Evolutionary conservation across 2,113 vertebrate species (phyloP).

Genomic region (Alosa alosa): DNA sequence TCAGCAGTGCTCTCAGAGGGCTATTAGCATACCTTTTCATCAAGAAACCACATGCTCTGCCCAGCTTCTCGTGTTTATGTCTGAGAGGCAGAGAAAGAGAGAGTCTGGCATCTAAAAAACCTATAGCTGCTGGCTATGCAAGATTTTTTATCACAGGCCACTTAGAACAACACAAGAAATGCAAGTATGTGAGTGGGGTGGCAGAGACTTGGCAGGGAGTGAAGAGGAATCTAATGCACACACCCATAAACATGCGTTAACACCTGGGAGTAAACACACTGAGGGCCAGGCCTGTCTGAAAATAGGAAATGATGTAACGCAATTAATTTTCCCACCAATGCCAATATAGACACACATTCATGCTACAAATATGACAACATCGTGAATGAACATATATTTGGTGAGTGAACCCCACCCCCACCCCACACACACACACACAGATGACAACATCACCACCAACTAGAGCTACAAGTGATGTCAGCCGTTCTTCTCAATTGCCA

Average conservation of each 20-base stretch:
- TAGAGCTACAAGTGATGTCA: background rate
- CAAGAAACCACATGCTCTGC: constrained; percentile 26
- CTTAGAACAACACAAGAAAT: background rate
- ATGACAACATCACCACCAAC: background rate
- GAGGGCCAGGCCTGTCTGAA: background rate
- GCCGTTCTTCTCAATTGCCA: background rate
- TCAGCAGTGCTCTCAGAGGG: constrained; percentile 19
- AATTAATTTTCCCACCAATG: background rate
- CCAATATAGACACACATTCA: background rate
- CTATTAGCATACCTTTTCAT: constrained; percentile 38
- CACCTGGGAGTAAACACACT: background rate
- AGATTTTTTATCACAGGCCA: background rate
- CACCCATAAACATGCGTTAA: background rate
- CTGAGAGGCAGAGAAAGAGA: background rate
- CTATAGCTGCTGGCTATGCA: constrained; percentile 7
- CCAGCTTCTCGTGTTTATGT: background rate
- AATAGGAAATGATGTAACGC: background rate
- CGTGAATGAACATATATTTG: background rate
- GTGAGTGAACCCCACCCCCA: background rate
- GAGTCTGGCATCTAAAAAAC: background rate
- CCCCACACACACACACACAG: background rate
- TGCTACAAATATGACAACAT: background rate
- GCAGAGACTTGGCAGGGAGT: background rate
- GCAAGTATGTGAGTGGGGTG: background rate
- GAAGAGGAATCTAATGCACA: background rate